Percentiles rank a stretch among this genome's conserved stretches.
phyloP scores from a whole-genome alignment of 2,888 invertebrate genomes.

The Athetis lepigone region DNA sequence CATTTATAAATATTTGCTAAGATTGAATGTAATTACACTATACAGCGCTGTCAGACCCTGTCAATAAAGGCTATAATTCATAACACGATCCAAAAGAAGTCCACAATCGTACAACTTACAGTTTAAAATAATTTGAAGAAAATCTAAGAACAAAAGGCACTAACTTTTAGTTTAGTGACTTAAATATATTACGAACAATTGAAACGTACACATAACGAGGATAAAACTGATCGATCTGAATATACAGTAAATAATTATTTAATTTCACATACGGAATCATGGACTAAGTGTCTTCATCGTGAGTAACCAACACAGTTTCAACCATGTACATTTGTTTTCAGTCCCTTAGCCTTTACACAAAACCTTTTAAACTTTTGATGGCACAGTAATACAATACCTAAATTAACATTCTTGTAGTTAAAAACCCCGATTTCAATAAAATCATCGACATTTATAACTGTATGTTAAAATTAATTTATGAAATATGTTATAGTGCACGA shows the following conservation, averaged over 20 bases:
- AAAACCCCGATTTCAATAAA: constrained; percentile 29
- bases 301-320: constrained; percentile 19
- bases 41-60: constrained; percentile 87
- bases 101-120: constrained; percentile 57
- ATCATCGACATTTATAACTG: constrained; percentile 41
- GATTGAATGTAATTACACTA: constrained; percentile 84
- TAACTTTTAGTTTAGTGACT: constrained; percentile 64
- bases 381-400: constrained; percentile 49
- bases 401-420: constrained; percentile 54
- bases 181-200: constrained; percentile 56
- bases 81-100: constrained; percentile 62
- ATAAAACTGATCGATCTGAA: constrained; percentile 47
- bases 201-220: constrained; percentile 51
- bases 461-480: constrained; percentile 30
- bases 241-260: constrained; percentile 43
- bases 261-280: constrained; percentile 31
- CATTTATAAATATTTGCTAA: constrained; percentile 84
- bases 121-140: constrained; percentile 57
- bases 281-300: constrained; percentile 5
- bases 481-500: constrained; percentile 55
- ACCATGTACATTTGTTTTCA: constrained; percentile 9
- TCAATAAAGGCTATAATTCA: constrained; percentile 85
- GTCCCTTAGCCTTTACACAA: constrained; percentile 27
- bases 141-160: constrained; percentile 69
- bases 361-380: constrained; percentile 40